These are phyloP conservation scores for Eilema sororculum DNA, from an alignment of 2,888 invertebrate genomes.

Conservation along the genomic window DNA sequence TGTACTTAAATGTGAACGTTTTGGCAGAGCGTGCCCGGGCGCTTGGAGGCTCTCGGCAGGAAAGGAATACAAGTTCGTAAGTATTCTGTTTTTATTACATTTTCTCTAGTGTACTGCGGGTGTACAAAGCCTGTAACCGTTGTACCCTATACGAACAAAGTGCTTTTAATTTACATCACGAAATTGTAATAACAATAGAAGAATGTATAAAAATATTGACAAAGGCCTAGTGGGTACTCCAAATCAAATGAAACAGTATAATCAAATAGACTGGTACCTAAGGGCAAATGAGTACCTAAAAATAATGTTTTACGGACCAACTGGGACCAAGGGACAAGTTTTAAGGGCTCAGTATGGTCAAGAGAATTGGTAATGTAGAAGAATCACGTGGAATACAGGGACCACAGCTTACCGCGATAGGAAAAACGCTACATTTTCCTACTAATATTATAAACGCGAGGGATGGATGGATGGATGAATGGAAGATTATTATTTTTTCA, in stretches of 20 bases:
- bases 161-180: background rate
- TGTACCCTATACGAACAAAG: background rate
- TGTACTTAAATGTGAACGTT: slow-evolving; percentile 38
- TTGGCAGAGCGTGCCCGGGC: slow-evolving; percentile 6
- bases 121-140: background rate
- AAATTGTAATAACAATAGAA: background rate
- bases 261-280: background rate
- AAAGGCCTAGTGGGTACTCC: background rate
- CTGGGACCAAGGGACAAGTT: too few species aligned
- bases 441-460: too few species aligned
- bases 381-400: too few species aligned
- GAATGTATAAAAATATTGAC: background rate
- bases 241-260: background rate
- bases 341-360: too few species aligned
- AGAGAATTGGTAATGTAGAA: too few species aligned
- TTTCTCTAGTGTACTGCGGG: slow-evolving; percentile 6
- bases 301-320: background rate
- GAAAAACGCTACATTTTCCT: too few species aligned
- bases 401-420: too few species aligned
- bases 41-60: background rate
- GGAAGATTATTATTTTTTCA: too few species aligned
- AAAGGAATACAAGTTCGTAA: slow-evolving; percentile 5
- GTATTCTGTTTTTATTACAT: slow-evolving; percentile 7
- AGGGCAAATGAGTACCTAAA: background rate
- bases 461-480: too few species aligned